Base-by-base conservation (phyloP, 2,113 vertebrate genomes). In the Sinocyclocheilus anophthalmus region DNA sequence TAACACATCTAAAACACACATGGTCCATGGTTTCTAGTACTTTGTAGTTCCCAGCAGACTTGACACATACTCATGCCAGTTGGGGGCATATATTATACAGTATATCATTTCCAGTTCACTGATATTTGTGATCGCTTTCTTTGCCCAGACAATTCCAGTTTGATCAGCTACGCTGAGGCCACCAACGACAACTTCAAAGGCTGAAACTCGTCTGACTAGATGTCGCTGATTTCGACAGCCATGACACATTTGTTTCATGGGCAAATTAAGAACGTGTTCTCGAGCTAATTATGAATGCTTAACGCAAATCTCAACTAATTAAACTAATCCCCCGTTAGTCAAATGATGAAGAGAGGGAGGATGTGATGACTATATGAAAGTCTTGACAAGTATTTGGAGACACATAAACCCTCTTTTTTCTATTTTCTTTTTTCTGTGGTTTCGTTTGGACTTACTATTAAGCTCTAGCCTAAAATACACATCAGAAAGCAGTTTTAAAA, bases 241-340 rank as follows among this genome's bases (percentile, higher is more conserved):
- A 14, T 85, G 82, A 53, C 65, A 48, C 83, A 77, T 86, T 86
- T 45, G 42, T 73, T 59, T 86, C 61, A 77, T 42, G 50, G 59
- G 84, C 86, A 86, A 82, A 88, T 84, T 84, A 89, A 26, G 37
- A 69, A 76, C 12, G 37, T 69, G 65, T 80, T 85, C 45, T 76
- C 53, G 18, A 84, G 86, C 53, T 87, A 86, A 87, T 87, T 84
- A 85, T n/a, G 67, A 59, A 81, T 39, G 63, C 85, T 83, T 78
- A 86, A 88, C 30, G 26, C 50, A 76, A 63, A 88, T 70, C 42
- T 70, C 76, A 70, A n/a, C 63, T 85, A 85, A 88, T 88, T 86
- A 73, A 85, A 88, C 80, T 84, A 86, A 88, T 85, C 79, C 84
- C 70, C 24, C 10, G 70, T 81, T 59, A 77, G 84, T 33, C 65